Percentiles rank a stretch among this genome's conserved stretches.
phyloP scores from a whole-genome alignment of 2,888 invertebrate genomes.

The Yponomeuta cagnagella region DNA sequence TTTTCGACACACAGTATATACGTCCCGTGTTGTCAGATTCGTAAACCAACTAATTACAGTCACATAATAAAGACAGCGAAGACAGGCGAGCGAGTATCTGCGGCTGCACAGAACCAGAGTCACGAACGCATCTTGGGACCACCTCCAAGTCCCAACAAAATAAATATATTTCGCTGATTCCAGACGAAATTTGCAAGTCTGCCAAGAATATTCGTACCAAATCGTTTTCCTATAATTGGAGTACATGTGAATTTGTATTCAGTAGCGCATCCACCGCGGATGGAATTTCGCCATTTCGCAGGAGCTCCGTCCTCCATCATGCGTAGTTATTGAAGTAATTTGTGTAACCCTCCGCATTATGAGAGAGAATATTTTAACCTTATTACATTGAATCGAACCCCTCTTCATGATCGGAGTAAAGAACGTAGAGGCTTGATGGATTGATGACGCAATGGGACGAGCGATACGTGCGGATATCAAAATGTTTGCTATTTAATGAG shows the following conservation, averaged over 20 bases:
- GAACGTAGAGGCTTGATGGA: neutral
- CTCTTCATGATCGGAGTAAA: neutral
- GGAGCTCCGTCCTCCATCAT: conserved; percentile 64
- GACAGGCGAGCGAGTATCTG: neutral
- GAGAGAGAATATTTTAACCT: conserved; percentile 11
- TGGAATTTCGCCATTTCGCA: conserved; percentile 69
- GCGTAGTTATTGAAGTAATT: conserved; percentile 72
- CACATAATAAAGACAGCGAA: neutral
- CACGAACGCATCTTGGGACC: conserved; percentile 1
- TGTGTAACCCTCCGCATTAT: conserved; percentile 46
- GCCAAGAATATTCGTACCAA: conserved; percentile 75
- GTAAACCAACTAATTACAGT: neutral
- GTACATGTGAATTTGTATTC: conserved; percentile 76
- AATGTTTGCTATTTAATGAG: neutral
- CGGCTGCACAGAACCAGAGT: neutral
- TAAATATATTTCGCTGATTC: conserved; percentile 74
- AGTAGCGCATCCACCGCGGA: conserved; percentile 70
- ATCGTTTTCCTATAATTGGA: conserved; percentile 77
- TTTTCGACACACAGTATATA: neutral
- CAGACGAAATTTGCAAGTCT: conserved; percentile 73
- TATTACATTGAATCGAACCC: neutral
- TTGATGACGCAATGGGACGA: neutral
- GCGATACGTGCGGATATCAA: neutral
- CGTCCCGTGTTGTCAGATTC: neutral
- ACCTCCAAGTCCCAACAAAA: conserved; percentile 56